Evolutionary conservation across 2,797 vertebrate species (phyloP).

Genomic region (Carduelis carduelis): DNA sequence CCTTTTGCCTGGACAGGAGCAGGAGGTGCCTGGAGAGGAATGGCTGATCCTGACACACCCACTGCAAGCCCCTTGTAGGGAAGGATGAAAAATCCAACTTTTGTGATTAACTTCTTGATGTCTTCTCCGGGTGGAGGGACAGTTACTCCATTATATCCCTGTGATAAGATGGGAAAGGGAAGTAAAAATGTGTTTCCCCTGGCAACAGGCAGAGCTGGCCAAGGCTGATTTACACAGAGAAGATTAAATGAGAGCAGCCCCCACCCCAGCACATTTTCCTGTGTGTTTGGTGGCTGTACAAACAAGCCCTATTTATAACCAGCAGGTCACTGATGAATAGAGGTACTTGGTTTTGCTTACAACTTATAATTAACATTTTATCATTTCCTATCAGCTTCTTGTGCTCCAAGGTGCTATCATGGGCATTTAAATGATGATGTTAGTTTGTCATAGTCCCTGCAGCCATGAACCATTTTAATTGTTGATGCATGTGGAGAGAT

Average conservation of each 20-base stretch:
- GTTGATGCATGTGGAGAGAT: slow-evolving; percentile 26
- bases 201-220: not conserved
- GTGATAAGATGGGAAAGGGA: not conserved
- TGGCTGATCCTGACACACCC: not conserved
- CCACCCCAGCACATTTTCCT: not conserved
- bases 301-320: not conserved
- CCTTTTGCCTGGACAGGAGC: not conserved
- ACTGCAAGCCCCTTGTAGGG: not conserved
- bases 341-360: slow-evolving; percentile 22
- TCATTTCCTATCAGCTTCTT: slow-evolving; percentile 29
- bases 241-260: not conserved
- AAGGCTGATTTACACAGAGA: not conserved
- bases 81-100: not conserved
- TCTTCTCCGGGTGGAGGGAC: not conserved
- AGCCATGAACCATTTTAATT: slow-evolving; percentile 60
- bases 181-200: not conserved
- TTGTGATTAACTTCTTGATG: not conserved
- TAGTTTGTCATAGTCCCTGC: slow-evolving; percentile 16
- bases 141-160: not conserved
- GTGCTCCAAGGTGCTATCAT: not conserved
- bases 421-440: slow-evolving; percentile 46
- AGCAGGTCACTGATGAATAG: slow-evolving; percentile 34
- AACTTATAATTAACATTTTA: slow-evolving; percentile 66
- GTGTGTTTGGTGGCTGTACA: not conserved
- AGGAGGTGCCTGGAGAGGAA: not conserved